These are phyloP conservation scores for Ichneumoninae sp. DNA, from an alignment of 2,888 invertebrate genomes.

Conservation along the genomic window DNA sequence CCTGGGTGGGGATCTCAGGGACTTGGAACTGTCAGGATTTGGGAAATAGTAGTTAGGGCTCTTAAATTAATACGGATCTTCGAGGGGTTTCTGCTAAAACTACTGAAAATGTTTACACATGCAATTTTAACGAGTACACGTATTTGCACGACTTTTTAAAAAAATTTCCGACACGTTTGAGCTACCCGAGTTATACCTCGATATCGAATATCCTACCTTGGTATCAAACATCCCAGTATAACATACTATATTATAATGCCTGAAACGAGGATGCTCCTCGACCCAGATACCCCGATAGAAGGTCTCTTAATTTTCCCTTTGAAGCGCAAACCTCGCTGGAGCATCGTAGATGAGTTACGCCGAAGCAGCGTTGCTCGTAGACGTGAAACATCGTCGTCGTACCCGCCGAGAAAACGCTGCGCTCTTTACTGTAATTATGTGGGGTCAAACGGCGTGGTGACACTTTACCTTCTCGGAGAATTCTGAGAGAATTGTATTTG, in stretches of 20 bases:
- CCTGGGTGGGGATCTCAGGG: no score
- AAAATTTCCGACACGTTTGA: background rate
- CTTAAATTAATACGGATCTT: no score
- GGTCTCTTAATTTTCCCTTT: constrained; percentile 40
- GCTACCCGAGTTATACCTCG: background rate
- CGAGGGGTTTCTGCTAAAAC: no score
- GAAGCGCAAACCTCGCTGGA: constrained; percentile 16
- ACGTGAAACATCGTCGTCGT: constrained; percentile 12
- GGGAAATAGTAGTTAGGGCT: no score
- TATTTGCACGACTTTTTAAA: background rate
- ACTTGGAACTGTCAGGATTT: no score
- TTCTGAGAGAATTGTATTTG: constrained; percentile 9
- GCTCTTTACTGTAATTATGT: constrained; percentile 28
- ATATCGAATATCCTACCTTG: constrained; percentile 14
- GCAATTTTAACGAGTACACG: background rate
- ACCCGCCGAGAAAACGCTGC: constrained; percentile 17
- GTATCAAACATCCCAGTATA: background rate
- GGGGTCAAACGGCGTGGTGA: constrained; percentile 15
- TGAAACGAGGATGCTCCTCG: constrained; percentile 22
- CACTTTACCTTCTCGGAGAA: background rate
- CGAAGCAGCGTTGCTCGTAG: background rate
- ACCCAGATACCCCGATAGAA: constrained; percentile 21
- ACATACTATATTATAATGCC: constrained; percentile 3
- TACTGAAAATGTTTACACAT: background rate
- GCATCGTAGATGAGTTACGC: constrained; percentile 4